A percentile compares a stretch with the other conserved stretches of the same genome.
phyloP scores from a whole-genome alignment of 2,113 vertebrate species.

The Pogonocichla stellata region DNA sequence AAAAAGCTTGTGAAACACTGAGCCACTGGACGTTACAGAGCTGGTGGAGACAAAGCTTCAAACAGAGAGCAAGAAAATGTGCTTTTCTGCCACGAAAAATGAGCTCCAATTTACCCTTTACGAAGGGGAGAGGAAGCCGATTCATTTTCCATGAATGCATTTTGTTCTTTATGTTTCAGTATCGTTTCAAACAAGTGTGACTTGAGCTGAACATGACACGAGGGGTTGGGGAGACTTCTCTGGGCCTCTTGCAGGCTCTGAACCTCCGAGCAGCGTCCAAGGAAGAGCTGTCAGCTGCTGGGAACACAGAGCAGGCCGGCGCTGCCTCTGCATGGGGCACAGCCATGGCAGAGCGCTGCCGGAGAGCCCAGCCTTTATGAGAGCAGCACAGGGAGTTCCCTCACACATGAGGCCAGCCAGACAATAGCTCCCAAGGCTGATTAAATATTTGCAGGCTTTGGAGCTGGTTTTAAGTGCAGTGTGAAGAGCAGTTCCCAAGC shows the following conservation, averaged over 20 bases:
- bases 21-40: background rate
- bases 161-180: background rate
- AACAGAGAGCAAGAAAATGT: constrained; percentile 17
- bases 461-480: background rate
- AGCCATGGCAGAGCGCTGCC: too few relatives aligned
- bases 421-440: constrained; percentile 32
- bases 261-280: background rate
- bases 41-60: background rate
- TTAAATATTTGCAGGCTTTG: constrained; percentile 10
- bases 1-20: background rate
- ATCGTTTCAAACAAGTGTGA: background rate
- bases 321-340: background rate
- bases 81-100: background rate
- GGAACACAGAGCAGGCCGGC: constrained; percentile 5
- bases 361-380: background rate
- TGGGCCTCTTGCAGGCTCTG: background rate
- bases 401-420: constrained; percentile 21
- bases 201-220: background rate
- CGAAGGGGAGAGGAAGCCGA: background rate
- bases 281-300: background rate
- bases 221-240: background rate
- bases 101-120: background rate
- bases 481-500: background rate
- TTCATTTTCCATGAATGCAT: background rate
- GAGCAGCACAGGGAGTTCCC: constrained; percentile 43